A percentile compares a stretch with the other conserved stretches of the same genome.
phyloP scores from a whole-genome alignment of 2,888 invertebrate species.

The Anorthoa munda region DNA sequence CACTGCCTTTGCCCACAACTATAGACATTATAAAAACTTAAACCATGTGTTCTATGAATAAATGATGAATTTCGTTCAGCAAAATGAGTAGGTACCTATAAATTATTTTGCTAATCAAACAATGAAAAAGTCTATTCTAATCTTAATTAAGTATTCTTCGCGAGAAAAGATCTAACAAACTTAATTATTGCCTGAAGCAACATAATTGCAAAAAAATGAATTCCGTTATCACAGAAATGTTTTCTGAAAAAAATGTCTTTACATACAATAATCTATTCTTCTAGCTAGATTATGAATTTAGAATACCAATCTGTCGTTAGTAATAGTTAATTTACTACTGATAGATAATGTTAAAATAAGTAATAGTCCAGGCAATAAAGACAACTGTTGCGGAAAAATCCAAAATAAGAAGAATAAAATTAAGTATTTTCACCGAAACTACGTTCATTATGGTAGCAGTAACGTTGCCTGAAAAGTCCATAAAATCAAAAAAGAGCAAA shows the following conservation, averaged over 20 bases:
- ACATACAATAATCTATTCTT: neutral
- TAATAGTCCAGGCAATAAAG: no score
- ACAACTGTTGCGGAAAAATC: no score
- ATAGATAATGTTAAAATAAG: neutral
- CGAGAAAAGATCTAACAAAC: conserved; percentile 25
- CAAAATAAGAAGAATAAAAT: no score
- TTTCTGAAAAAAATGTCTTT: neutral
- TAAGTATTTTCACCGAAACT: no score
- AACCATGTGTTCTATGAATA: neutral
- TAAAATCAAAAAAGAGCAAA: no score
- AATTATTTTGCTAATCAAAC: conserved; percentile 32
- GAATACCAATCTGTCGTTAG: no score
- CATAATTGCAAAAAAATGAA: conserved; percentile 37
- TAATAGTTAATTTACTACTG: neutral
- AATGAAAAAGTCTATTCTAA: conserved; percentile 30
- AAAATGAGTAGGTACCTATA: conserved; percentile 2
- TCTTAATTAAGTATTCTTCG: conserved; percentile 23
- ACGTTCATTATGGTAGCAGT: no score
- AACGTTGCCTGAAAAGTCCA: no score
- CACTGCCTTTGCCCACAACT: no score
- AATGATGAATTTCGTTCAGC: conserved; percentile 11
- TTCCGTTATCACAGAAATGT: conserved; percentile 14
- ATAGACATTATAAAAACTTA: no score
- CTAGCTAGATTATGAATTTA: neutral
- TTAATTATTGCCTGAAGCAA: conserved; percentile 29